Base-by-base conservation (phyloP, 2,888 invertebrate species). In the Petrophora chlorosata region DNA sequence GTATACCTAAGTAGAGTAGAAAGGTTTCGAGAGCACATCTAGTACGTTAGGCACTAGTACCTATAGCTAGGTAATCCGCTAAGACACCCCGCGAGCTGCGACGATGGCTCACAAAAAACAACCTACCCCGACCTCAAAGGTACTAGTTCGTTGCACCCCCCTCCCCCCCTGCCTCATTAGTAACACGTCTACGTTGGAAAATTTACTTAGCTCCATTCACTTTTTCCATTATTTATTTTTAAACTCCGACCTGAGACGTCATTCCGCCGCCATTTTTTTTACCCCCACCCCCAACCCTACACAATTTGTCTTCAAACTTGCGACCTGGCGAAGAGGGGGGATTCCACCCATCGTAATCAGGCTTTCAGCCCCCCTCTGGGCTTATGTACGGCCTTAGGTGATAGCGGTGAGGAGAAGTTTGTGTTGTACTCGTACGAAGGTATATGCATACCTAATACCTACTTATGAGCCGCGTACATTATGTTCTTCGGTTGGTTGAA, bases 261-360 rank as follows among this genome's bases (percentile, higher is more conserved):
- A 77, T 67, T 63, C 61, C 68, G 70, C 74, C 65, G 78, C 81
- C 80, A 80, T 82, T 82, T 84, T 82, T 80, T 78, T 67, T 5
- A 61, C 61, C 61, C 70, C 63, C 62, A 56, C 56, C 57, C 58
- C 51, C 60, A 55, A 56, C 61, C 63, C 65, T 63, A 67, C 69
- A 76, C 81, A 82, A 80, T 82, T 79, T 81, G 81, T 85, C 82
- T 84, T 84, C 73, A 78, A 81, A 79, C 76, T 79, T 74, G 76
- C 79, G 78, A 77, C 79, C 81, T 78, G 77, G n/a, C n/a, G n/a
- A n/a, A 67, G 74, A 62, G 65, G 38, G 43, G 69, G 75, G 64
- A 64, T 25, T 23, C 51, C 60, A 40, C 57, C 55, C 59, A 36
- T 39, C 36, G 65, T 69, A 69, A 69, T 69, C 69, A 69, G 61